Evolutionary conservation across 2,797 vertebrate species (phyloP), one percentile per base, ranked within the genome.

Genomic region (Spheniscus humboldti): DNA sequence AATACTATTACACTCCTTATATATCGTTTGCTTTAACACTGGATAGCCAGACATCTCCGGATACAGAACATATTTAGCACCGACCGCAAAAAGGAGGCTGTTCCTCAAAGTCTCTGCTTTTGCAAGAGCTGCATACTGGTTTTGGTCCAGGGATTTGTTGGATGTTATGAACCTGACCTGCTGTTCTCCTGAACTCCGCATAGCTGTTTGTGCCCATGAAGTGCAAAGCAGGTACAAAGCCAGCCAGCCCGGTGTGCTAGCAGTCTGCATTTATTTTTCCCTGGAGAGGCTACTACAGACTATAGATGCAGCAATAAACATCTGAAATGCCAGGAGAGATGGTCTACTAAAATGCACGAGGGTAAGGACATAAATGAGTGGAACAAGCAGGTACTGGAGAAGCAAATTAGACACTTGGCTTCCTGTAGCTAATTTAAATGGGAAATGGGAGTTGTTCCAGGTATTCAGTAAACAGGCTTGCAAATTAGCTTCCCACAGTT

Each of bases 401-500:
- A 93, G 92, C 81, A 96, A 97, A 97, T 97, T 93, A 95, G 96
- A 94, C 86, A 93, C 81, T 95, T 94, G 79, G 94, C 94, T 97
- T 97, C 97, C 94, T 83, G 92, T 90, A 95, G 96, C 90, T 95
- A 96, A 97, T 94, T 96, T 97, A 96, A 97, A 96, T 92, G 95
- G 97, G 96, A 97, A 96, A 96, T 94, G 94, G 96, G 94, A 97
- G 95, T 97, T 95, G 94, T 97, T 97, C 97, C 96, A 96, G 96
- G 96, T 97, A 94, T 95, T 97, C 97, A 94, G 92, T 92, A 96
- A 96, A 97, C 96, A 96, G 94, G 77, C 93, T 97, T 96, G 95
- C 94, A 97, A 96, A 97, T 97, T 97, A 97, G 94, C 96, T 96
- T 97, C 96, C 97, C 94, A 97, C 93, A 94, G 96, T 93, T 97